Evolutionary conservation across 1,140 invertebrate species (phyloP), one percentile per base, ranked within the genome.

Genomic region (Drosophila kohkoa): DNA sequence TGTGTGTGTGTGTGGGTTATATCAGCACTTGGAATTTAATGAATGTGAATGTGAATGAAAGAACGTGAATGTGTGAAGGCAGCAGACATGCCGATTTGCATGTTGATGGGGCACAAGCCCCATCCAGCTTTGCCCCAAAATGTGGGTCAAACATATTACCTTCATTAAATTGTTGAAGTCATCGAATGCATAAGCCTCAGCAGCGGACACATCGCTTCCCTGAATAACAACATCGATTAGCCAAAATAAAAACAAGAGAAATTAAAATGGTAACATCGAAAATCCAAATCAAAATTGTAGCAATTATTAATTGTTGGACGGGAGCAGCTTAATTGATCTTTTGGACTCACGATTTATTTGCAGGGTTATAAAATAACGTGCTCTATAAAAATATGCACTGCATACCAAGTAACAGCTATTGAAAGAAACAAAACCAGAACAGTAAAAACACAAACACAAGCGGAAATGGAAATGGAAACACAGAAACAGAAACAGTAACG

Each of bases 121-220:
- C 35, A n/a, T 5, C 15, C 10, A n/a, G 13, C 35, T 16, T n/a
- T 55, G 30, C 13, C 35, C 2, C 28, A 35, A 64, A 75, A 88
- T 83, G 63, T 83, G 77, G 77, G 81, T 89, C 83, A 80, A 62
- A 77, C 54, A 58, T 46, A 78, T 91, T 92, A 92, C 91, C 91
- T 92, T 91, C 90, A 91, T 92, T 77, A 92, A 79, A 72, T 91
- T 92, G 78, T 92, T 92, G 74, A 92, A 88, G 74, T 92, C 92
- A 73, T 92, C 90, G 75, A 92, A 92, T 60, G 92, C 90, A 89
- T 92, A 91, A 46, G 79, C 81, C 75, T 92, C 92, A 57, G 77
- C 78, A 41, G 78, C 83, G 43, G 92, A 92, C 62, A 90, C 92
- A 82, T 92, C 92, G 77, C 92, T 92, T 63, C 78, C 82, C 92